Conservation (phyloP, 1,140 invertebrate genomes). For the Chironomus tepperi region DNA sequence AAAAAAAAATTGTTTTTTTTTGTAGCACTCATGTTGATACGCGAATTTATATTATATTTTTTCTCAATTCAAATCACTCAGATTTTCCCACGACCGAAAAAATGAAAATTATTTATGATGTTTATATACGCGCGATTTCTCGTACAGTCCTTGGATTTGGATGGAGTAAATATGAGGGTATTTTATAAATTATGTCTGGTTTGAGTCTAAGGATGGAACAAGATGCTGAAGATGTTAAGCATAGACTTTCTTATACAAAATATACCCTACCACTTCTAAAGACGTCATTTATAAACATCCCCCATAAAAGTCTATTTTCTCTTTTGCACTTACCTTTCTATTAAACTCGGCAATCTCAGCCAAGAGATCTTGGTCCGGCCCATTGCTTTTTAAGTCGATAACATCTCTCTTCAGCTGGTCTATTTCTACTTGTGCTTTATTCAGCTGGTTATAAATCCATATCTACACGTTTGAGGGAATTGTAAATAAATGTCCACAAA, state of each 20-base stretch:
- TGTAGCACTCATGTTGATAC: neutral
- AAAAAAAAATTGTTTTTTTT: too few species aligned
- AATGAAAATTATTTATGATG: neutral
- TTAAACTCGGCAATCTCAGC: neutral
- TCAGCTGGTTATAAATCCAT: neutral
- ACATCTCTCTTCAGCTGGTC: neutral
- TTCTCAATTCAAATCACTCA: constrained; percentile 1
- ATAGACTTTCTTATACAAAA: too few species aligned
- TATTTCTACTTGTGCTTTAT: neutral
- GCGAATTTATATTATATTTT: neutral
- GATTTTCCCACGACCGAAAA: neutral
- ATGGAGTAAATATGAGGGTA: neutral
- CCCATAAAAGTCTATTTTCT: neutral
- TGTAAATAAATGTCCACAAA: too few species aligned
- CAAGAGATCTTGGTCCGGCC: neutral
- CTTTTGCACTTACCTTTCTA: neutral
- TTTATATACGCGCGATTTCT: neutral
- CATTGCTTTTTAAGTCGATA: neutral
- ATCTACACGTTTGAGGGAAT: neutral
- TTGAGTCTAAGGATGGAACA: too few species aligned
- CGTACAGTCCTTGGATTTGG: neutral
- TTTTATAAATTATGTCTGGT: neutral
- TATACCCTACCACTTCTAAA: too few species aligned
- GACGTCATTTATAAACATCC: neutral
- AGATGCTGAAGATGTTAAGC: too few species aligned